Evolutionary conservation across 2,888 invertebrate species (phyloP), one percentile per base, ranked within the genome.

Genomic region (Osedax fenrisi): DNA sequence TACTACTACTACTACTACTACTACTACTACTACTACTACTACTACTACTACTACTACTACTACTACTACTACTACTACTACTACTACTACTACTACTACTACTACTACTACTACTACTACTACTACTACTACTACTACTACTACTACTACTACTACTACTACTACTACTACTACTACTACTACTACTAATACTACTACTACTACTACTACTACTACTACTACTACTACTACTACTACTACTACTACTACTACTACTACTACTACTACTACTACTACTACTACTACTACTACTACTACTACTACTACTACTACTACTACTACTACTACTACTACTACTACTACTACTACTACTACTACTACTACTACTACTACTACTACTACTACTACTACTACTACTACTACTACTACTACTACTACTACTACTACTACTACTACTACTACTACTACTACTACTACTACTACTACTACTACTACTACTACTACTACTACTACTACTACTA

Each of bases 311-410:
- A 72, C 73, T 72, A 0, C 70, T 69, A 73, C 73, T 72, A 72
- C 73, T 73, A 73, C 73, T 72, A 73, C 73, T 72, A 73, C 73
- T 73, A 73, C 73, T 24, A 73, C 73, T 73, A 72, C 68, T 73
- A 72, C 68, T 73, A 72, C 1, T 73, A 72, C 73, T 73, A 72
- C 73, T 73, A 72, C 68, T 73, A 72, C 73, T 73, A 72, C 73
- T 64, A 64, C 61, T 72, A 0, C 68, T 64, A 1, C 72, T 64
- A 0, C 56, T 69, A 2, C 77, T 77, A 23, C 74, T 72, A 68
- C 75, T 72, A 2, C 56, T 64, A 26, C 77, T 77, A 1, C 74
- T 69, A 0, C 73, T 72, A 0, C 73, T 69, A 72, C 73, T 73
- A 72, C 73, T 26, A 72, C 73, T 71, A 1, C 73, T 73, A 1